A percentile compares a stretch with the other conserved stretches of the same genome.
Evolutionary conservation across 1,140 invertebrate species (phyloP).

Genomic region (Scaptomyza graminum): DNA sequence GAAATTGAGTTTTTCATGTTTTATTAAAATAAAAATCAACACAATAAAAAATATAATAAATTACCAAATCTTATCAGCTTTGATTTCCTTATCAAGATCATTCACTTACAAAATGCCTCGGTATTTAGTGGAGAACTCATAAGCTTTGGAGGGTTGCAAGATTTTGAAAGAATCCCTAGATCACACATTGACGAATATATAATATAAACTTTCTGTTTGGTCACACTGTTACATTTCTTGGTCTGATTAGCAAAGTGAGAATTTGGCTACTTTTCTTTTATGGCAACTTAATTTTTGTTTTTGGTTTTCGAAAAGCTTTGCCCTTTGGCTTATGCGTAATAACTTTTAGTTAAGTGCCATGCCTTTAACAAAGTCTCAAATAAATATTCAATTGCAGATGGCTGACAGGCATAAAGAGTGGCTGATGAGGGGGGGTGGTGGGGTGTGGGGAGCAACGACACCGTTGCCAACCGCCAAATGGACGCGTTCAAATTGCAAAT

Average conservation of each 20-base stretch:
- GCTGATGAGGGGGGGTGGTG: background rate
- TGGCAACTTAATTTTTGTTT: background rate
- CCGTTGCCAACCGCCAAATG: constrained; percentile 37
- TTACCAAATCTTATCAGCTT: too few relatives aligned
- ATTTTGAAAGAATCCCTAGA: too few relatives aligned
- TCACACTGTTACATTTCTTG: constrained; percentile 21
- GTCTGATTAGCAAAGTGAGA: constrained; percentile 32
- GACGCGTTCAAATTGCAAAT: constrained; percentile 76
- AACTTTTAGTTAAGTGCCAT: constrained; percentile 65
- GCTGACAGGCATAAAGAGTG: background rate
- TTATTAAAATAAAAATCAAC: too few relatives aligned
- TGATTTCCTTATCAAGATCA: too few relatives aligned
- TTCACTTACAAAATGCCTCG: too few relatives aligned
- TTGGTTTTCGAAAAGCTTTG: constrained; percentile 5
- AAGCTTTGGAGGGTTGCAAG: too few relatives aligned
- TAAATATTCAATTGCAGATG: constrained; percentile 77
- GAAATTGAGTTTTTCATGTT: too few relatives aligned
- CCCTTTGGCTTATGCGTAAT: constrained; percentile 48
- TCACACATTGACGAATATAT: too few relatives aligned
- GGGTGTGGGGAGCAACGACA: background rate
- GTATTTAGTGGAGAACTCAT: too few relatives aligned
- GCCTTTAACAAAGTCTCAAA: constrained; percentile 42
- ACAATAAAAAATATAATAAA: too few relatives aligned
- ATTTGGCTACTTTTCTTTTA: background rate
- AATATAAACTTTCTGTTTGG: background rate